Evolutionary conservation across 2,797 vertebrate genomes (phyloP).

Genomic region (Menidia menidia): DNA sequence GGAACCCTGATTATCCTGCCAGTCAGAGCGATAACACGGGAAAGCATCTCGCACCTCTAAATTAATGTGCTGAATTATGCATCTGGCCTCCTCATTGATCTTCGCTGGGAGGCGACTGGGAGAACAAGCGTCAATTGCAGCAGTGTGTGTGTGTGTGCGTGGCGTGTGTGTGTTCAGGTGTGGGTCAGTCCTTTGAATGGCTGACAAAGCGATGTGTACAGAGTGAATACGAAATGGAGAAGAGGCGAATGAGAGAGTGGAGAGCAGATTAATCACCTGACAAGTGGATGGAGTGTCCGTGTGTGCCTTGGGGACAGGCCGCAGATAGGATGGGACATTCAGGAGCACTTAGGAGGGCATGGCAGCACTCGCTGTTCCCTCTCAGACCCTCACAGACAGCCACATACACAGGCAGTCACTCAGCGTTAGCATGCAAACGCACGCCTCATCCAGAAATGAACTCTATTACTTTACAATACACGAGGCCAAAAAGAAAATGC

Average conservation of each 20-base stretch:
- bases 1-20: slow-evolving; percentile 35
- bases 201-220: slow-evolving; percentile 47
- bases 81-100: slow-evolving; percentile 69
- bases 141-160: slow-evolving; percentile 3
- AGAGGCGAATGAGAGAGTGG: slow-evolving; percentile 55
- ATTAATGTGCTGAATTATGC: slow-evolving; percentile 68
- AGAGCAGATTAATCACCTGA: slow-evolving; percentile 79
- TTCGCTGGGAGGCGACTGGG: slow-evolving; percentile 44
- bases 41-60: slow-evolving; percentile 34
- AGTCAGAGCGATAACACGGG: slow-evolving; percentile 41
- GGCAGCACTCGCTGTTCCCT: slow-evolving; percentile 26
- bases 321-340: slow-evolving; percentile 79
- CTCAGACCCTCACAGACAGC: slow-evolving; percentile 33
- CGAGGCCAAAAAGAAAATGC: background rate
- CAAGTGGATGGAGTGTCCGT: slow-evolving; percentile 81
- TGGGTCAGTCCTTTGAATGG: slow-evolving; percentile 51
- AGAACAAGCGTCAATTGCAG: slow-evolving; percentile 30
- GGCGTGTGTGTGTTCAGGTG: slow-evolving; percentile 13
- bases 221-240: slow-evolving; percentile 63
- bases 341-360: slow-evolving; percentile 73
- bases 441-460: background rate
- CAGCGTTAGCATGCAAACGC: slow-evolving; percentile 22
- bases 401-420: slow-evolving; percentile 3
- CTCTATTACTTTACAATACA: background rate
- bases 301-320: slow-evolving; percentile 74